Conservation (phyloP, 2,113 vertebrate species). For the Anoura caudifer region DNA sequence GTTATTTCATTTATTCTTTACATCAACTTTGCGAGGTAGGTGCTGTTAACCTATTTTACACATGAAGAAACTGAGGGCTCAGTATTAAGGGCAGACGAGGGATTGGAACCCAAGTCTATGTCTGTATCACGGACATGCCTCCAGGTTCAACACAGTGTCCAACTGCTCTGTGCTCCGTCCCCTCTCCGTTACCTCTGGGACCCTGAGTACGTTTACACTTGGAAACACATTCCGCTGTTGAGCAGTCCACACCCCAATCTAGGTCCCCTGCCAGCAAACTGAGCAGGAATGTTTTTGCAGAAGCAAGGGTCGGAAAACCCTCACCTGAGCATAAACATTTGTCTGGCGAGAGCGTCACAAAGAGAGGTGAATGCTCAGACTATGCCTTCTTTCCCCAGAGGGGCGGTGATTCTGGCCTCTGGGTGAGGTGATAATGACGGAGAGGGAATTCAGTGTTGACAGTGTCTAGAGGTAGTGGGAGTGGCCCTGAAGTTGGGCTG, state of each 20-base stretch:
- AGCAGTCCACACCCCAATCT: not conserved
- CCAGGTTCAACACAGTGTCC: slow-evolving; percentile 38
- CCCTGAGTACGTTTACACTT: not conserved
- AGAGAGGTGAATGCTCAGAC: not conserved
- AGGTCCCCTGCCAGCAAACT: not conserved
- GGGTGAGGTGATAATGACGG: slow-evolving; percentile 9
- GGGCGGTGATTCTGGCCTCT: not conserved
- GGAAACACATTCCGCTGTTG: not conserved
- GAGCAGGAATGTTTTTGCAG: not conserved
- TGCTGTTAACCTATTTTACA: not conserved
- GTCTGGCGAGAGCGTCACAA: not conserved
- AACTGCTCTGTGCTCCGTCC: not conserved
- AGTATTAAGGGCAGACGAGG: not conserved
- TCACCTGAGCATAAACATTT: slow-evolving; percentile 49
- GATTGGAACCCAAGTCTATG: not conserved
- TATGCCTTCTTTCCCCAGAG: not conserved
- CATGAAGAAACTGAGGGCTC: not conserved
- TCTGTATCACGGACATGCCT: not conserved
- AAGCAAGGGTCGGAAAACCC: not conserved
- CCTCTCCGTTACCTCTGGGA: slow-evolving; percentile 21
- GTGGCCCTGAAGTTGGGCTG: not conserved
- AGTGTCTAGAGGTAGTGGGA: slow-evolving; percentile 26
- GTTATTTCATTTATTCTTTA: not conserved
- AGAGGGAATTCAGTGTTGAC: slow-evolving; percentile 27
- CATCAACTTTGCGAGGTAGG: not conserved